Base-by-base conservation (phyloP, 1,140 invertebrate genomes). In the Listronotus bonariensis region DNA sequence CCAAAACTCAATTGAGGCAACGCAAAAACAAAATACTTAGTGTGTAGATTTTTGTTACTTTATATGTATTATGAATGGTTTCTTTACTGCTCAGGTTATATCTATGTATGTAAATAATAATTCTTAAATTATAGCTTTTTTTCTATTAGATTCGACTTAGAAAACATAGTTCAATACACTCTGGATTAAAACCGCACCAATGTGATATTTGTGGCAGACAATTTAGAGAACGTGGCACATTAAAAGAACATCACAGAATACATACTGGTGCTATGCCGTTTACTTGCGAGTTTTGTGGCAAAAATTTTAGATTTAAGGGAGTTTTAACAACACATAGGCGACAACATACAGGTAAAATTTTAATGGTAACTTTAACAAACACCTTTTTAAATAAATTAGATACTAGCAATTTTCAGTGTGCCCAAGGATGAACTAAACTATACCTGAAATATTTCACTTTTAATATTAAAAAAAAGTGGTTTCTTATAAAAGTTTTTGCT, bases 251-350 rank as follows among this genome's bases (percentile, higher is more conserved):
- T 72, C 80, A 83, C 59, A 77, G 85, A 61, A 87, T 90, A 38
- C 94, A 96, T 73, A 96, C 93, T 1, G 92, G 92, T 12, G 90
- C 90, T 41, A 91, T 93, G 83, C 93, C 93, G 0, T 88, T 87
- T 67, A 83, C 85, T 14, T 90, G 89, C 68, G 85, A 87, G 73
- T 88, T 85, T 73, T 90, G 89, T 71, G 86, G 84, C 17, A 89
- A 90, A 76, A 79, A 82, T 54, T 91, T 90, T 68, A 78, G 87
- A 34, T 89, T 90, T 68, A 89, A 88, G 74, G 85, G 85, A 12
- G 85, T 88, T 55, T 74, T 89, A 49, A 87, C 85, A 74, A 86
- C 84, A 15, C 88, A 90, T 76, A 75, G 86, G 45, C 76, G 87
- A 31, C 86, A 87, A 54, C 86, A 88, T 68, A 88, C 86, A 0